These are phyloP conservation scores for Ariopsis seemanni DNA, from an alignment of 2,113 vertebrate species.

Conservation along the genomic window DNA sequence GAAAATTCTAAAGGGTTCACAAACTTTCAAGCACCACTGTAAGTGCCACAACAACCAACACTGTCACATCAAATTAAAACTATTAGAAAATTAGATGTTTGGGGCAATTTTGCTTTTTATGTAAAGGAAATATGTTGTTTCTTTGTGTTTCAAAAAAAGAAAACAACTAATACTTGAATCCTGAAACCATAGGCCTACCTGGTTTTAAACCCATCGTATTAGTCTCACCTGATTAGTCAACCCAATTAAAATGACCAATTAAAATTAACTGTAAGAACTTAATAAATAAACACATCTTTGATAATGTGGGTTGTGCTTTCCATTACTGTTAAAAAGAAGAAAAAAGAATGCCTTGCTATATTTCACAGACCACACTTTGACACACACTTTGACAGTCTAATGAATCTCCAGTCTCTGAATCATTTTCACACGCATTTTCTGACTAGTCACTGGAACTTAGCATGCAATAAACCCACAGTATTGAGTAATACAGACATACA, in stretches of 20 bases:
- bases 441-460: not conserved
- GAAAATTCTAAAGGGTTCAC: no score
- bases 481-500: not conserved
- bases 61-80: not conserved
- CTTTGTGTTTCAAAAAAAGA: not conserved
- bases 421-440: not conserved
- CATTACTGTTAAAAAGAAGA: no score
- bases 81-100: not conserved
- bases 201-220: no score
- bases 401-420: not conserved
- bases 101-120: not conserved
- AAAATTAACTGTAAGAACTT: no score
- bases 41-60: not conserved
- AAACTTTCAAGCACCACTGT: no score
- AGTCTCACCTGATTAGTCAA: no score
- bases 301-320: no score
- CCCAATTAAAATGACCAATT: no score
- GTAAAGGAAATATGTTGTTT: not conserved
- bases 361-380: no score
- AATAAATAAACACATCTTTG: no score
- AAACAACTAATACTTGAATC: not conserved
- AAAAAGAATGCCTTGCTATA: no score
- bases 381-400: not conserved
- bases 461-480: not conserved
- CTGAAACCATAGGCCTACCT: no score